Conservation (phyloP, 2,113 vertebrate genomes). For the Myrmophylax atrothorax region DNA sequence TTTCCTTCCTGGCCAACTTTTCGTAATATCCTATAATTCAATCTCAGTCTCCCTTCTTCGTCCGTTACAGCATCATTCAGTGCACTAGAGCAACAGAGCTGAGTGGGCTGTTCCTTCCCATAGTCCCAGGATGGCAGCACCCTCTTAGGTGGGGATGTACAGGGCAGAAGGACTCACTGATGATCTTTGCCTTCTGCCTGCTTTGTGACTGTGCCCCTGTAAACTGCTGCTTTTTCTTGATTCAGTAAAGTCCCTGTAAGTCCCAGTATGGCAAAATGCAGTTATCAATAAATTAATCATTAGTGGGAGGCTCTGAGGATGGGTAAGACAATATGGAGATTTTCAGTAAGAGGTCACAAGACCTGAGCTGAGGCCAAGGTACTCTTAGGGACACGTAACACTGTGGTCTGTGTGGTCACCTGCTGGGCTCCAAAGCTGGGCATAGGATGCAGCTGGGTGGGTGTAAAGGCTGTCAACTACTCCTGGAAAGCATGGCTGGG, state of each 20-base stretch:
- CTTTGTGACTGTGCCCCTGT: background rate
- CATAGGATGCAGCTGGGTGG: background rate
- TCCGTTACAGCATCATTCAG: background rate
- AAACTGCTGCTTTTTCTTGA: background rate
- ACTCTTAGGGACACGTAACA: fast-evolving
- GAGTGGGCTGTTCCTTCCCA: background rate
- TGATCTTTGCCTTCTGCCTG: background rate
- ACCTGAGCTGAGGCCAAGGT: background rate
- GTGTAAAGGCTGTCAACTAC: background rate
- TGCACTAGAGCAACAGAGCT: background rate
- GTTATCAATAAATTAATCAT: background rate
- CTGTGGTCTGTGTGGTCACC: background rate
- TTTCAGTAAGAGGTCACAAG: background rate
- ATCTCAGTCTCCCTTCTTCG: background rate
- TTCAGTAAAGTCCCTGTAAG: background rate
- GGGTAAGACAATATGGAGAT: background rate
- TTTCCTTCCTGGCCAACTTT: background rate
- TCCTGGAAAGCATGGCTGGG: background rate
- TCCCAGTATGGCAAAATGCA: background rate
- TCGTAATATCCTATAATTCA: background rate
- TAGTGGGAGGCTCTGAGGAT: background rate
- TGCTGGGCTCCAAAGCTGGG: background rate
- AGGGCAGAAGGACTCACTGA: background rate
- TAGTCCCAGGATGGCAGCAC: background rate
- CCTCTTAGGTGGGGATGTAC: background rate